Conservation (phyloP, 2,113 vertebrate genomes). For the Actenoides hombroni region DNA sequence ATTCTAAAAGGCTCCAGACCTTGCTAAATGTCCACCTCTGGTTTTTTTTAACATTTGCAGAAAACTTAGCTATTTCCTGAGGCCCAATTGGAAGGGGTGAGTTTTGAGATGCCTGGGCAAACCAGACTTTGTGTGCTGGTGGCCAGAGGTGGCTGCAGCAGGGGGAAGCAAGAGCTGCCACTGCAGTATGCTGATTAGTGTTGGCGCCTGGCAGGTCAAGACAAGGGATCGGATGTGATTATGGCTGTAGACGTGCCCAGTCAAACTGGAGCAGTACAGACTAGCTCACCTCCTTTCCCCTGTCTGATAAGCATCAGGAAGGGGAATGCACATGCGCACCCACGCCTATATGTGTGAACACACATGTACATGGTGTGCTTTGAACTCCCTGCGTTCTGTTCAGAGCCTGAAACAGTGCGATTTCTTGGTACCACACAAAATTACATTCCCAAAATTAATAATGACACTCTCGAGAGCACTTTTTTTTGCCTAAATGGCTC, state of each 20-base stretch:
- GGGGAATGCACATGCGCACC: not conserved
- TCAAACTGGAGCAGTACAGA: not conserved
- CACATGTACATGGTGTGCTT: not conserved
- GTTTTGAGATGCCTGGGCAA: not conserved
- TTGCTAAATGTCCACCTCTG: not conserved
- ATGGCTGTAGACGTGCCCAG: not conserved
- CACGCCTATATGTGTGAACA: fast-evolving
- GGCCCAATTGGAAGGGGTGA: not conserved
- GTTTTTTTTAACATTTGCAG: not conserved
- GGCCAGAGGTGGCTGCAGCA: not conserved
- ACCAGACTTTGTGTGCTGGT: not conserved
- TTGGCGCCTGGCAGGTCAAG: not conserved
- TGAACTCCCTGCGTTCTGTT: not conserved
- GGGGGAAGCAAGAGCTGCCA: not conserved
- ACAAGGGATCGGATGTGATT: not conserved
- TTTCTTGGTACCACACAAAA: not conserved
- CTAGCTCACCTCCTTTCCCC: not conserved
- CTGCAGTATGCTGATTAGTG: not conserved
- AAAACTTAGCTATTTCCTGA: not conserved
- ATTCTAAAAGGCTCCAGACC: not conserved
- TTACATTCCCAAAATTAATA: slow-evolving; percentile 51
- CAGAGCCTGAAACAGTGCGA: not conserved
- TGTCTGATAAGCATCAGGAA: not conserved
- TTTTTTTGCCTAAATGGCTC: not conserved
- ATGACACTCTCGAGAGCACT: not conserved